phyloP scores from a whole-genome alignment of 1,140 invertebrate species.

The Drosophila bocki region DNA sequence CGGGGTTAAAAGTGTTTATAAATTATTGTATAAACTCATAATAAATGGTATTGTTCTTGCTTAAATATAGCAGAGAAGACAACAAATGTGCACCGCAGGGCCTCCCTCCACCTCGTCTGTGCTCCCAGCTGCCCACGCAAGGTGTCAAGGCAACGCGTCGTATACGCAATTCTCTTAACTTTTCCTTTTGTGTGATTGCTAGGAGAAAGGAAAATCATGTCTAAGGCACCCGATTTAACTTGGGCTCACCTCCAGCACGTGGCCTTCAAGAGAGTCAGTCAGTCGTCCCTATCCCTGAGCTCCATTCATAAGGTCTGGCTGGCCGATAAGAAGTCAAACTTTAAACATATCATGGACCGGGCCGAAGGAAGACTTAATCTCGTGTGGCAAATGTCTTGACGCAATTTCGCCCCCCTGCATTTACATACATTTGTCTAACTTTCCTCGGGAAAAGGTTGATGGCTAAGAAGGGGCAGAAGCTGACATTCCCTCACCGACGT shows the following conservation, averaged over 20 bases:
- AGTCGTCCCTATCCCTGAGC: not conserved
- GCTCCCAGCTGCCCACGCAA: conserved; percentile 34
- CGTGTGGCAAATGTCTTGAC: conserved; percentile 71
- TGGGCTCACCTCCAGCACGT: conserved; percentile 29
- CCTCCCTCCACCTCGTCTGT: not conserved
- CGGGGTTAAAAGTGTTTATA: conserved; percentile 49
- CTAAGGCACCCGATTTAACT: conserved; percentile 30
- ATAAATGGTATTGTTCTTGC: conserved; percentile 46
- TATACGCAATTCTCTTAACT: conserved; percentile 50
- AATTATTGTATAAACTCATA: conserved; percentile 49
- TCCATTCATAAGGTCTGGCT: conserved; percentile 50
- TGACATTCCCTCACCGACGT: conserved; percentile 42
- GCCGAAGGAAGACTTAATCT: conserved; percentile 57
- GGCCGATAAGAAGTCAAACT: conserved; percentile 49
- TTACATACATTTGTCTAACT: conserved; percentile 75
- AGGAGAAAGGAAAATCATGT: conserved; percentile 23
- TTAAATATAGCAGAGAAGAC: conserved; percentile 30
- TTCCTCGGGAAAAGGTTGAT: conserved; percentile 40
- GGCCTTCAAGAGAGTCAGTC: conserved; percentile 13
- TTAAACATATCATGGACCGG: conserved; percentile 45
- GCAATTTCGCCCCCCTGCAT: conserved; percentile 55
- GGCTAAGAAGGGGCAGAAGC: conserved; percentile 26
- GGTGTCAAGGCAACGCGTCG: conserved; percentile 52
- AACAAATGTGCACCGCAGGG: conserved; percentile 4
- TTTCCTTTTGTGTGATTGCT: conserved; percentile 40